Percentiles rank a stretch among this genome's conserved stretches.
Conservation (phyloP, 2,797 vertebrate species). For the Hypotaenidia okinawae region DNA sequence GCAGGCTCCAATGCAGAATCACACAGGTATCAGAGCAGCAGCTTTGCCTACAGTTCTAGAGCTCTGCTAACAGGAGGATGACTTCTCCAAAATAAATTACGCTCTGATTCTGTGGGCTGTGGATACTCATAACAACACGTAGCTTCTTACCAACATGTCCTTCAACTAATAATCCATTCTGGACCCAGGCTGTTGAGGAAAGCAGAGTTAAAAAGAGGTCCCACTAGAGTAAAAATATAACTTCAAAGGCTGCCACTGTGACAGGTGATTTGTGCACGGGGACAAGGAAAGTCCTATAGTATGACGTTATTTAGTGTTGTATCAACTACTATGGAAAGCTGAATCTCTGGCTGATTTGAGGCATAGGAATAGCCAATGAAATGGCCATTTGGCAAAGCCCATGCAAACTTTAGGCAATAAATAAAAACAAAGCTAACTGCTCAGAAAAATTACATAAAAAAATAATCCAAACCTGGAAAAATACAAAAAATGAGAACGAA, state of each 20-base stretch:
- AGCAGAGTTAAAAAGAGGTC: neutral
- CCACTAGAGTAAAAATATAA: neutral
- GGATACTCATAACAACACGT: neutral
- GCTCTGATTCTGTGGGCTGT: neutral
- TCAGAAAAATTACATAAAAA: neutral
- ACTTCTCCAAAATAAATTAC: neutral
- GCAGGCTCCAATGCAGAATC: neutral
- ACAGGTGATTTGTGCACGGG: neutral
- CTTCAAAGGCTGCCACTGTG: neutral
- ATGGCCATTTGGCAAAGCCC: neutral
- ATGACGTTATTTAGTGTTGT: neutral
- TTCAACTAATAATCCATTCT: neutral
- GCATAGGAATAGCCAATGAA: neutral
- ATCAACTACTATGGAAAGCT: neutral
- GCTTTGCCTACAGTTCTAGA: neutral
- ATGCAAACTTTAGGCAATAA: neutral
- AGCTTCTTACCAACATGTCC: neutral
- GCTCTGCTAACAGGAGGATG: neutral
- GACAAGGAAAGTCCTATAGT: neutral
- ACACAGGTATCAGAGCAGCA: neutral
- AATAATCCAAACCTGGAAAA: neutral
- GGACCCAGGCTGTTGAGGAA: neutral
- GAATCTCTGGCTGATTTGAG: neutral
- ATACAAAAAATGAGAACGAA: neutral
- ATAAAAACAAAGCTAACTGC: neutral